Conservation (phyloP, 2,113 vertebrate species). For the Shinisaurus crocodilurus region DNA sequence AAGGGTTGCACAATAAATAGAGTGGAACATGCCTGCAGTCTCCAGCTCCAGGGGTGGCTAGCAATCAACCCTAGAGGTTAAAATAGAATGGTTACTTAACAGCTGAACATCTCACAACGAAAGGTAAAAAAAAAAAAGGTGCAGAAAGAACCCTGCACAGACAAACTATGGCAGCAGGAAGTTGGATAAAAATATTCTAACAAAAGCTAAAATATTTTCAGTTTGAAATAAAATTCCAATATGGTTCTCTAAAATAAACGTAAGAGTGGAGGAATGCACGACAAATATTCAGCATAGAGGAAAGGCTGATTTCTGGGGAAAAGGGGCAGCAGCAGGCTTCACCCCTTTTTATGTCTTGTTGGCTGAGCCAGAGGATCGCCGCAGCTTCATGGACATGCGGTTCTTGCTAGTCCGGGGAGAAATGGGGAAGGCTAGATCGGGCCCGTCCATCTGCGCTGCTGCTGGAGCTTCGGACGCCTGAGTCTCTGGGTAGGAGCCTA, state of each 20-base stretch:
- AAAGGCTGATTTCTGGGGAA: neutral
- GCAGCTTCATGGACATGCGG: conserved; percentile 98
- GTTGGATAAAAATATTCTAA: conserved; percentile 56
- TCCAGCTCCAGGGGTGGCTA: conserved; percentile 67
- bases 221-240: conserved; percentile 78
- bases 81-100: conserved; percentile 55
- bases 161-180: conserved; percentile 60
- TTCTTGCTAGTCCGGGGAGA: conserved; percentile 99
- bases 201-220: conserved; percentile 72
- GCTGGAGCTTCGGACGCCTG: conserved; percentile 88
- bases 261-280: conserved; percentile 1
- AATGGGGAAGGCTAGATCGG: conserved; percentile 94
- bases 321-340: conserved; percentile 58
- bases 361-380: conserved; percentile 96
- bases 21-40: conserved; percentile 63
- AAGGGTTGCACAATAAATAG: conserved; percentile 76
- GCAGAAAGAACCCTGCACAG: conserved; percentile 61
- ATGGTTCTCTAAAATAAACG: conserved; percentile 76
- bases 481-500: conserved; percentile 94
- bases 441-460: conserved; percentile 88
- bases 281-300: neutral
- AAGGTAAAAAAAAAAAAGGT: conserved; percentile 62
- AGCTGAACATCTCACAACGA: conserved; percentile 56
- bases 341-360: conserved; percentile 89
- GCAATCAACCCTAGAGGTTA: conserved; percentile 68